A percentile compares a stretch with the other conserved stretches of the same genome.
These are phyloP conservation scores for Drosophila picticornis DNA, from an alignment of 2,888 invertebrate genomes.

Conservation along the genomic window DNA sequence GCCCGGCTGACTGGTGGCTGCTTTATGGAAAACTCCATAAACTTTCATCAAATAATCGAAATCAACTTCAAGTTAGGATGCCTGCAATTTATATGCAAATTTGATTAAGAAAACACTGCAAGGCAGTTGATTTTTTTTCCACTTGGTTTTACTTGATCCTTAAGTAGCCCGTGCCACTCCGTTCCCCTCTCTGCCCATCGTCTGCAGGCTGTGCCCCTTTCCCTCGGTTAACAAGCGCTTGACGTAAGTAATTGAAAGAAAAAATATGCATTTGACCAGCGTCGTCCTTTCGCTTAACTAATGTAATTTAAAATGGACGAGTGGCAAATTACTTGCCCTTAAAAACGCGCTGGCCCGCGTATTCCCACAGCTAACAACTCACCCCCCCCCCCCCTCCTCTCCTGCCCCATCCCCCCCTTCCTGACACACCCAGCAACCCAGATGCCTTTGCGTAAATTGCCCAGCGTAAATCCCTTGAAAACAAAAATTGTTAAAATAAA, in stretches of 20 bases:
- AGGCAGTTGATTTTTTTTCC: conserved; percentile 36
- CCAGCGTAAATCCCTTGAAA: conserved; percentile 69
- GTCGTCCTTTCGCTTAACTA: conserved; percentile 60
- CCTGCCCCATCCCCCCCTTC: not conserved
- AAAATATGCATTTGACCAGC: conserved; percentile 75
- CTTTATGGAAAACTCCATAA: conserved; percentile 61
- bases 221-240: not conserved
- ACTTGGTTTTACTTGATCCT: conserved; percentile 25
- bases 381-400: not conserved
- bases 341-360: conserved; percentile 48
- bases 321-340: conserved; percentile 77
- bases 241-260: conserved; percentile 71
- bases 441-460: conserved; percentile 68
- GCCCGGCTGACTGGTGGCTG: conserved; percentile 7
- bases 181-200: not conserved
- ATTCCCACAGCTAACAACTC: conserved; percentile 4
- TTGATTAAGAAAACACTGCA: conserved; percentile 74
- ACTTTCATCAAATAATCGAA: conserved; percentile 78
- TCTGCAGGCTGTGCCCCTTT: not conserved
- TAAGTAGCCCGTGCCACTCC: not conserved
- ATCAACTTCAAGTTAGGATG: conserved; percentile 64
- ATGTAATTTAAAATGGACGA: conserved; percentile 80
- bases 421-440: conserved; percentile 1
- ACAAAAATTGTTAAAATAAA: conserved; percentile 72
- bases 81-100: conserved; percentile 78